These are phyloP conservation scores for Pocillopora damicornis DNA, from an alignment of 64 coral and sea anemone genomes.

Conservation along the genomic window DNA sequence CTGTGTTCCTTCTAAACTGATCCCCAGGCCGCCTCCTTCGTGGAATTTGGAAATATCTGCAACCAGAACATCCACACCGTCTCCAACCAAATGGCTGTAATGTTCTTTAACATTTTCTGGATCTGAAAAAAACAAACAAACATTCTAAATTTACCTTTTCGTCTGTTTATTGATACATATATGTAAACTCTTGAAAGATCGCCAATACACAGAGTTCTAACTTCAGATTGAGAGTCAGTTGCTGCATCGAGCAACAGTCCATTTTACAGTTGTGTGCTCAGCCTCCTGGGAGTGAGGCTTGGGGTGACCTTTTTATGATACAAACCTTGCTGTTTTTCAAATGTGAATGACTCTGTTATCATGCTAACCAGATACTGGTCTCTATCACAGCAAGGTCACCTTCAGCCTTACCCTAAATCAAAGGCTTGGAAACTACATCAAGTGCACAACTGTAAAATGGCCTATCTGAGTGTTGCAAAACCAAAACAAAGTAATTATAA, in stretches of 20 bases:
- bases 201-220: neutral
- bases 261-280: too few species aligned
- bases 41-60: slow-evolving; percentile 87
- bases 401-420: too few species aligned
- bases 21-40: slow-evolving; percentile 77
- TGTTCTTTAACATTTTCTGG: slow-evolving; percentile 68
- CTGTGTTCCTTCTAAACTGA: slow-evolving; percentile 94
- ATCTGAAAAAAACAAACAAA: neutral
- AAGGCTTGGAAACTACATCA: too few species aligned
- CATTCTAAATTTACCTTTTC: neutral
- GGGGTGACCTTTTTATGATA: too few species aligned
- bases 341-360: too few species aligned
- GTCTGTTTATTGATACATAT: neutral
- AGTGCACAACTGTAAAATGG: too few species aligned
- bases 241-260: neutral
- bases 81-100: slow-evolving; percentile 72
- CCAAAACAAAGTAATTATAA: too few species aligned
- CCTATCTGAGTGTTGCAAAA: too few species aligned
- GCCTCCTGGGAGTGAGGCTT: too few species aligned
- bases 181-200: neutral
- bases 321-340: too few species aligned
- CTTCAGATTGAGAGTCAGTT: neutral
- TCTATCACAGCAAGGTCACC: too few species aligned
- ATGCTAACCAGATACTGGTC: too few species aligned
- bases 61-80: slow-evolving; percentile 77